Base-by-base conservation (phyloP, 2,113 vertebrate species). In the Antechinus stuartii region DNA sequence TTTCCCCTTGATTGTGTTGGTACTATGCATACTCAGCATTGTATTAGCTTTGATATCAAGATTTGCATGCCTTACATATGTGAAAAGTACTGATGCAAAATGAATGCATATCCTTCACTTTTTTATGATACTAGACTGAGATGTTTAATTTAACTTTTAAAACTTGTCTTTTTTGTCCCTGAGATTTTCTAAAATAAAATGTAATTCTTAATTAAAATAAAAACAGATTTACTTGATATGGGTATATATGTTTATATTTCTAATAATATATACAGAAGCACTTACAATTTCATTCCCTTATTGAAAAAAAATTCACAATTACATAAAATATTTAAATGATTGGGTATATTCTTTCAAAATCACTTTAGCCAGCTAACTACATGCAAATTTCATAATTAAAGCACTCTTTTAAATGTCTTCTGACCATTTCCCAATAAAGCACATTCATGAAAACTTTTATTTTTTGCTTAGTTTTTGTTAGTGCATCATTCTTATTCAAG, bases 381-480 rank as follows among this genome's bases (percentile, higher is more conserved):
- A 95, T n/a, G 24, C 5, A 42, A 42, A 84, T 1, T 8, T 16
- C n/a, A 84, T 84, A 84, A 84, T 84, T 84, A 84, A 84, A 42
- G 35, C 4, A 7, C 14, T 11, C 5, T 93, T 94, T 95, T 8
- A 27, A 25, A 50, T 54, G 55, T 91, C 19, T 91, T 91, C 92
- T 93, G 35, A 42, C 14, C 68, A 93, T 92, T 26, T 53, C 92
- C 26, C 26, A 2, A 56, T 76, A 95, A 95, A 92, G 91, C 1
- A 91, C 46, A 46, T 53, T 1, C 90, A 3, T 68, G 24, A 5
- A 93, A 55, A 54, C 22, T 61, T 14, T 47, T 68, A 54, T 1
- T 96, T 93, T 94, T 11, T 57, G 47, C 11, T 93, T 42, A 12
- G n/a, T 54, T 91, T 95, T 92, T 47, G 52, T 94, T 96, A 91